phyloP scores from a whole-genome alignment of 2,113 vertebrate species.

The Thermophis baileyi region DNA sequence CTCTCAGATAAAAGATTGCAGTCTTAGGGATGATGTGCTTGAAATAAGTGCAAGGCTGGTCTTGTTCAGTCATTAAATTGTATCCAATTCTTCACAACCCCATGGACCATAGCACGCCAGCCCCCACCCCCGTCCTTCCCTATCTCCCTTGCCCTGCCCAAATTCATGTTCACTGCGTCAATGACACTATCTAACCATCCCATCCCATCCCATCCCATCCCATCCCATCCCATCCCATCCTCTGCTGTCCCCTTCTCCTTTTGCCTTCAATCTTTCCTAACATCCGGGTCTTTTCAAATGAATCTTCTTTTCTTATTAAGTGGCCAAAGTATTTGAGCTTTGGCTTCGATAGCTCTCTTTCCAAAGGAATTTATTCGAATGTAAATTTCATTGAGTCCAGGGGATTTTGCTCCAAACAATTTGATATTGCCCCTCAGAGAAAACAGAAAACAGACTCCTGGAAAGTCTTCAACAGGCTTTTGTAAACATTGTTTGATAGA shows the following conservation, averaged over 20 bases:
- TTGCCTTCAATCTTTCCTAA: neutral
- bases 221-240: neutral
- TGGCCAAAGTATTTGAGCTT: neutral
- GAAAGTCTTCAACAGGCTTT: neutral
- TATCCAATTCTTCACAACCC: neutral
- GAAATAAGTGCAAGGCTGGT: neutral
- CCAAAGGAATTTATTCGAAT: neutral
- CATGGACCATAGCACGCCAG: neutral
- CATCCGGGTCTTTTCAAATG: neutral
- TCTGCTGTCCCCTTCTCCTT: neutral
- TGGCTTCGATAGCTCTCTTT: neutral
- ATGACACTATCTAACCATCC: neutral
- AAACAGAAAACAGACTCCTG: neutral
- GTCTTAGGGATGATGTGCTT: neutral
- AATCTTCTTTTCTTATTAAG: neutral
- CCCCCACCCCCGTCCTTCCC: neutral
- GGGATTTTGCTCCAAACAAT: neutral
- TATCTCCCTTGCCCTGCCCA: neutral
- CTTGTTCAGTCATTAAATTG: neutral
- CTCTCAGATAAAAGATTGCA: neutral
- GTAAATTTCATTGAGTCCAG: neutral
- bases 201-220: neutral
- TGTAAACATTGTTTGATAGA: neutral
- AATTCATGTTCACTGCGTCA: neutral
- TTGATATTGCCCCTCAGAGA: neutral